A percentile compares a stretch with the other conserved stretches of the same genome.
These are phyloP conservation scores for Orchesella cincta DNA, from an alignment of 1,140 invertebrate species.

Conservation along the genomic window DNA sequence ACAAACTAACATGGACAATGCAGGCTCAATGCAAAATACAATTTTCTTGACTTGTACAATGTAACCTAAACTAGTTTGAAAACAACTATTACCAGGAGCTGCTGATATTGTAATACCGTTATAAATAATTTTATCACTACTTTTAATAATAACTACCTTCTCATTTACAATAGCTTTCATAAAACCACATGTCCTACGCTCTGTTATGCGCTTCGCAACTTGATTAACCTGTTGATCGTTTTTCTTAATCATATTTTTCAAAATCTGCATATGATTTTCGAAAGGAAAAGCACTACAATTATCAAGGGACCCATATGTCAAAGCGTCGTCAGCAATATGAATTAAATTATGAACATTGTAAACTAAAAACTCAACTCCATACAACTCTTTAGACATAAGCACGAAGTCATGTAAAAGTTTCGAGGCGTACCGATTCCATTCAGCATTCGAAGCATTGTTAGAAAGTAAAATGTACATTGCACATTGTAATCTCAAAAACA, in stretches of 20 bases:
- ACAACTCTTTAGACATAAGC: slow-evolving; percentile 46
- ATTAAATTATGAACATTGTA: slow-evolving; percentile 57
- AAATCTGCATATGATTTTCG: slow-evolving; percentile 54
- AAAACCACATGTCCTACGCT: no score
- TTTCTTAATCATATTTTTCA: slow-evolving; percentile 53
- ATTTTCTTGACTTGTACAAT: no score
- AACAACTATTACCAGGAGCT: no score
- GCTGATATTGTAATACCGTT: no score
- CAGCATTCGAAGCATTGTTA: background rate
- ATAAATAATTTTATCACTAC: no score
- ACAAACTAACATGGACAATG: no score
- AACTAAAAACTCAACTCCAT: slow-evolving; percentile 52
- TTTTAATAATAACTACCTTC: no score
- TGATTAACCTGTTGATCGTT: slow-evolving; percentile 51
- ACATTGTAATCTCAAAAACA: slow-evolving; percentile 45
- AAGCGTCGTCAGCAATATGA: slow-evolving; percentile 55
- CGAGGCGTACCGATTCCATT: slow-evolving; percentile 50
- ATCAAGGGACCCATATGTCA: slow-evolving; percentile 53
- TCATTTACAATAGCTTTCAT: no score
- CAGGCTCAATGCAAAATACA: no score
- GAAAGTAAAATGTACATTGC: slow-evolving; percentile 46
- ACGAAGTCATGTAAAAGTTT: slow-evolving; percentile 53
- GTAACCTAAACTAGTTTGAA: no score
- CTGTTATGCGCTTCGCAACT: slow-evolving; percentile 49
- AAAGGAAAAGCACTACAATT: slow-evolving; percentile 53